Evolutionary conservation across 2,888 invertebrate genomes (phyloP), one percentile per base, ranked within the genome.

Genomic region (Acanthococcus lagerstroemiae): DNA sequence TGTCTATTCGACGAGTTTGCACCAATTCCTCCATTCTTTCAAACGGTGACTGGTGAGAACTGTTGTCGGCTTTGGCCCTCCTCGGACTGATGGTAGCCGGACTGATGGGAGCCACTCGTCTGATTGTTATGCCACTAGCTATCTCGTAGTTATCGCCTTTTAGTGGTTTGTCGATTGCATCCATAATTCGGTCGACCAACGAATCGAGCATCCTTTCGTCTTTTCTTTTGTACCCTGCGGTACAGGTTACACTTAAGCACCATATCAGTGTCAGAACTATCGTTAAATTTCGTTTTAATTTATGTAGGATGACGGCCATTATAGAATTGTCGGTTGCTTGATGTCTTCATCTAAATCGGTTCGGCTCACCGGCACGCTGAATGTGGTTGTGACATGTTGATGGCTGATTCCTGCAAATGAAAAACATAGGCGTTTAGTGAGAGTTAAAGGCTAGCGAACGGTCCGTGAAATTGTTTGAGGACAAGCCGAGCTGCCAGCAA

Each of bases 21-120:
- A 82, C 77, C 72, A 82, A 84, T 70, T 80, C 77, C 70, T 82
- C 80, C 45, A 85, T 75, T 72, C 82, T 82, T 69, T 81, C 80
- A 67, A 80, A 75, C 68, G 84, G 73, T 73, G 83, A 81, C 52
- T 19, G 24, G 3, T 6, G 52, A 4, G 4, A 46, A 61, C 58
- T n/a, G 67, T 68, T 46, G 30, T 54, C 30, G 68, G 67, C 57
- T 48, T 21, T 4, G 17, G 55, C 61, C 4, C 4, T 58, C 56
- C 12, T 27, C 22, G 4, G 21, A 12, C 21, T 54, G 30, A 12
- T 65, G 67, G 15, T 44, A 68, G 37, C 68, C 67, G 37, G 65
- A n/a, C n/a, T n/a, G 67, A n/a, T 69, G 67, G 25, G 68, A 67
- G 27, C 69, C 72, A 68, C 72, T 72, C 21, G 73, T 71, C 24